These are phyloP conservation scores for Antedon mediterranea DNA, from an alignment of 53 echinoderm and acorn worm genomes.

Conservation along the genomic window DNA sequence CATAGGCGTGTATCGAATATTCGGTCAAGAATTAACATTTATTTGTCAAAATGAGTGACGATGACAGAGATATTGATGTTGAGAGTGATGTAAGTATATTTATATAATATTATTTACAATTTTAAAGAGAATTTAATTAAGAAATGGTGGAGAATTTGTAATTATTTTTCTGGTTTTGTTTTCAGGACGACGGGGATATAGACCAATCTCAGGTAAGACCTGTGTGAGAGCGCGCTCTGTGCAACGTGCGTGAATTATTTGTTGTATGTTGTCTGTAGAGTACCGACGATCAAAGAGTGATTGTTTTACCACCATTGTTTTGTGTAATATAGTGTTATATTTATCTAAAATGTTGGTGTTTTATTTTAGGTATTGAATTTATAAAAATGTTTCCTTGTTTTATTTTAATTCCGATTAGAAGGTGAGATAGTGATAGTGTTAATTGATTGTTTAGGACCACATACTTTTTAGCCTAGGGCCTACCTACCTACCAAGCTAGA, in stretches of 20 bases:
- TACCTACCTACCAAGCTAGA: no score
- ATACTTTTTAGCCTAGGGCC: no score
- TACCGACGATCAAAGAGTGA: no score
- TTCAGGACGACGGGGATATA: conserved; percentile 15
- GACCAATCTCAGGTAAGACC: conserved; percentile 8
- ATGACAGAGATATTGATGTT: conserved; percentile 63
- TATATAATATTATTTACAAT: neutral
- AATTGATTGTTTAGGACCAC: no score
- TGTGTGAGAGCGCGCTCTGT: neutral
- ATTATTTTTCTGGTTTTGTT: conserved; percentile 6
- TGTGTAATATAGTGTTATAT: no score
- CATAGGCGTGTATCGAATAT: neutral
- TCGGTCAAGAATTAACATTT: neutral
- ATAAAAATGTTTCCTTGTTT: no score
- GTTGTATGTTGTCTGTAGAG: neutral
- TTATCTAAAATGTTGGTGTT: no score
- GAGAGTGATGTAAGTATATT: conserved; percentile 60
- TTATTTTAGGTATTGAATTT: no score
- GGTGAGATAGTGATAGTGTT: no score
- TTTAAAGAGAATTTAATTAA: neutral
- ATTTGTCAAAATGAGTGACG: conserved; percentile 55
- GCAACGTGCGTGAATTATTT: neutral
- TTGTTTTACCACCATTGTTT: no score
- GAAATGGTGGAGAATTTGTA: neutral
- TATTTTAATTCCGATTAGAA: no score